Conservation (phyloP, 2,888 invertebrate genomes). For the Aplocera efformata region DNA sequence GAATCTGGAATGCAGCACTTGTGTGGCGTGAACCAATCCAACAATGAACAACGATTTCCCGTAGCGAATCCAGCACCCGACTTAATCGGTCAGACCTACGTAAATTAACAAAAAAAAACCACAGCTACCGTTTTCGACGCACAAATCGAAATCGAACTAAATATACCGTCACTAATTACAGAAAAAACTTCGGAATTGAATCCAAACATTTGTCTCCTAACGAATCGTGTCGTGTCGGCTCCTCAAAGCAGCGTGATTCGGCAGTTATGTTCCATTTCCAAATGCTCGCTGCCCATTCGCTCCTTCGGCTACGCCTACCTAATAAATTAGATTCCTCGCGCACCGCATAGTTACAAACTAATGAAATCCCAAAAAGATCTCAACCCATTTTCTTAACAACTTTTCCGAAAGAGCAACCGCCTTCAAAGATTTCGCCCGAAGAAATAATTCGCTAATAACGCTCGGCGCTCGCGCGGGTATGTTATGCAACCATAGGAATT, state of each 20-base stretch:
- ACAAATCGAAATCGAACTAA: constrained; percentile 60
- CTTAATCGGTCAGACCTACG: constrained; percentile 40
- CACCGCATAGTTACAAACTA: constrained; percentile 78
- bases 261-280: constrained; percentile 69
- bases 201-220: constrained; percentile 80
- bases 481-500: constrained; percentile 81
- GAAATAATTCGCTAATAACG: constrained; percentile 80
- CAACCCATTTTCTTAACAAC: constrained; percentile 80
- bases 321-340: constrained; percentile 77
- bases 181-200: constrained; percentile 74
- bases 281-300: constrained; percentile 78
- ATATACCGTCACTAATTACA: constrained; percentile 72
- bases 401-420: constrained; percentile 79
- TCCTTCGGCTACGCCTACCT: constrained; percentile 77
- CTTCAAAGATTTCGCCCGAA: constrained; percentile 77
- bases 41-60: constrained; percentile 26
- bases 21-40: constrained; percentile 23
- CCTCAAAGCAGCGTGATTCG: constrained; percentile 78
- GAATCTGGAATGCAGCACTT: constrained; percentile 39
- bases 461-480: constrained; percentile 71
- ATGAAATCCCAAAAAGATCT: constrained; percentile 77
- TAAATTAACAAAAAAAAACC: constrained; percentile 56
- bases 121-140: constrained; percentile 54
- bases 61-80: constrained; percentile 32
- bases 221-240: constrained; percentile 77